Conservation (phyloP, 2,797 vertebrate species). For the Simalia tracyae region DNA sequence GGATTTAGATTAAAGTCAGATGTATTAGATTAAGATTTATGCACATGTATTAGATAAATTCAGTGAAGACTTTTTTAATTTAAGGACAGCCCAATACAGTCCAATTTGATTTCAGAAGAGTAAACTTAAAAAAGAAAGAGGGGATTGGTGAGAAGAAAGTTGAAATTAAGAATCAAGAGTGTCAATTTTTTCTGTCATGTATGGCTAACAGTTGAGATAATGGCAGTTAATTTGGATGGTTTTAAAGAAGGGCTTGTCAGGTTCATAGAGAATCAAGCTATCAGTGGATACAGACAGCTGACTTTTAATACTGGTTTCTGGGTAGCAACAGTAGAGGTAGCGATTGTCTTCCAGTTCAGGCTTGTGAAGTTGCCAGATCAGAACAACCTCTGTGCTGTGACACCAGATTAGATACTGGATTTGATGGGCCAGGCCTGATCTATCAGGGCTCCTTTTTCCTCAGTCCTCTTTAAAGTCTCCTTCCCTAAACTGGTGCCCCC, state of each 20-base stretch:
- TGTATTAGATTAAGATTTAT: neutral
- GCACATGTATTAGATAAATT: neutral
- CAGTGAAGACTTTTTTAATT: neutral
- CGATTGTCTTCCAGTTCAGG: neutral
- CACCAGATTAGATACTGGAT: neutral
- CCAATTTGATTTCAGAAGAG: neutral
- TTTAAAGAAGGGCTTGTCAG: neutral
- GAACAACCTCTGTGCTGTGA: neutral
- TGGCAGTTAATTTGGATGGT: no score
- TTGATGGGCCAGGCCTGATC: neutral
- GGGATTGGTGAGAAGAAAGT: neutral
- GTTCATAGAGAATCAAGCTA: neutral
- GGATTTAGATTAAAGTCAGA: neutral
- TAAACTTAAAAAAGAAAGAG: neutral
- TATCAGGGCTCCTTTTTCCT: neutral
- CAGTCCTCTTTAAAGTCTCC: neutral
- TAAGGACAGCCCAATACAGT: neutral
- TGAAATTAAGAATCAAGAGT: neutral
- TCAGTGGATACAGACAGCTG: neutral
- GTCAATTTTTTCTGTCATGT: neutral
- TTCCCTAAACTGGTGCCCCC: neutral
- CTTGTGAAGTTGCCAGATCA: neutral
- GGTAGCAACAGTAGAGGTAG: neutral
- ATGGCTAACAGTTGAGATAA: neutral
- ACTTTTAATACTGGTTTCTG: neutral